Percentiles rank a stretch among this genome's conserved stretches.
These are phyloP conservation scores for Callipepla californica DNA, from an alignment of 2,113 vertebrate species.

Conservation along the genomic window DNA sequence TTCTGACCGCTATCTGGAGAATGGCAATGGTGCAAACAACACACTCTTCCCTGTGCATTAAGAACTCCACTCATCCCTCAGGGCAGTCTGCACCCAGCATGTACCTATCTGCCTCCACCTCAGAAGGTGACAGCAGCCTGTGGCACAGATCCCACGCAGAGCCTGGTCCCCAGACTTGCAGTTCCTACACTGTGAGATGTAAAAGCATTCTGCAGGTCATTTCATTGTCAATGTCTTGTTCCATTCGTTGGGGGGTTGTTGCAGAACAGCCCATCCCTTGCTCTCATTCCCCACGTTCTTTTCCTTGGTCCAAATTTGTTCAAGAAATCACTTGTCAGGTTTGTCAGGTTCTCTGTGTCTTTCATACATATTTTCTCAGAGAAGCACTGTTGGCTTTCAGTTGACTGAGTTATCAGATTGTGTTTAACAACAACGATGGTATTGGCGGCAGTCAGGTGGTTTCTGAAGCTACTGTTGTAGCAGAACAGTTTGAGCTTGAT, in stretches of 20 bases:
- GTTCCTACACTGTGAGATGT: neutral
- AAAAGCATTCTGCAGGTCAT: neutral
- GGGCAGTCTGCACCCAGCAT: neutral
- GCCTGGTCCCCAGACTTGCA: too few species aligned
- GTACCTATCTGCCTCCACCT: neutral
- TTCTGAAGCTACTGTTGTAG: neutral
- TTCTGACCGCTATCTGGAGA: neutral
- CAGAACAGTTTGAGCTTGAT: neutral
- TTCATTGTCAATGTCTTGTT: neutral
- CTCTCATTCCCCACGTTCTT: neutral
- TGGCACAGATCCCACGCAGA: too few species aligned
- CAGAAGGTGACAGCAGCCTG: neutral
- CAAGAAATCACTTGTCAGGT: neutral
- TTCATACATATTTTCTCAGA: neutral
- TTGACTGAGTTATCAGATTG: neutral
- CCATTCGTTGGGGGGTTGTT: neutral
- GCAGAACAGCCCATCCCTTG: neutral
- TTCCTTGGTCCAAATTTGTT: neutral
- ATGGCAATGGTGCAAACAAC: neutral
- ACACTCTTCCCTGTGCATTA: neutral
- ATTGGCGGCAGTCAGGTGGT: neutral
- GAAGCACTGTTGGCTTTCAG: neutral
- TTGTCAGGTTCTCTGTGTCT: neutral
- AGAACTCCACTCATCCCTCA: neutral
- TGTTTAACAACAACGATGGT: neutral